phyloP scores from a whole-genome alignment of 2,888 invertebrate species.

The Andrena haemorrhoa region DNA sequence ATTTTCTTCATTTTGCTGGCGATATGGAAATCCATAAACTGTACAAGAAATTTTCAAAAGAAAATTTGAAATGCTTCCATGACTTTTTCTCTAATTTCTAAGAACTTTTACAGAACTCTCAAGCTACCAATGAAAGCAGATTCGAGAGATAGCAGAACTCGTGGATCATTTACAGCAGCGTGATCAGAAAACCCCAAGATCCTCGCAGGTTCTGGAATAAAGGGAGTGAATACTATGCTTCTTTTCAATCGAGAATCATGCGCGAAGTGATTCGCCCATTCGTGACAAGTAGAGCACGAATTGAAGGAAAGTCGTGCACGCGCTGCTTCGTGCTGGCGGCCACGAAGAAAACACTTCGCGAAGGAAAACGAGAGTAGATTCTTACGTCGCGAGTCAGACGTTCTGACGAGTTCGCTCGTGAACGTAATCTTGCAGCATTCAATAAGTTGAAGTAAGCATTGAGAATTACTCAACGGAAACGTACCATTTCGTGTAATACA shows the following conservation, averaged over 20 bases:
- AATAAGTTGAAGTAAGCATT: not conserved
- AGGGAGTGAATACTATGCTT: not conserved
- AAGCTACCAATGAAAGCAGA: too few species aligned
- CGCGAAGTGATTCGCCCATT: slow-evolving; percentile 7
- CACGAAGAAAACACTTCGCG: slow-evolving; percentile 7
- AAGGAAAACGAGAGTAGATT: slow-evolving; percentile 25
- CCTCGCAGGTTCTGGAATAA: too few species aligned
- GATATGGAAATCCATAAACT: too few species aligned
- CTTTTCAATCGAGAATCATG: slow-evolving; percentile 13
- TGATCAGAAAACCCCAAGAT: too few species aligned
- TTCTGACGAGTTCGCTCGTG: not conserved
- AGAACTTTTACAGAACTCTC: too few species aligned
- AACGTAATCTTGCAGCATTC: slow-evolving; percentile 2
- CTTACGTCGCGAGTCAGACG: not conserved
- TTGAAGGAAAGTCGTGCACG: slow-evolving; percentile 18
- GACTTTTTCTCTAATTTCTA: too few species aligned
- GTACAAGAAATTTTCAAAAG: too few species aligned
- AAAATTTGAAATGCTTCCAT: too few species aligned
- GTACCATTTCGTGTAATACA: not conserved
- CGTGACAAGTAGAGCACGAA: slow-evolving; percentile 36
- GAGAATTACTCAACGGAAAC: not conserved
- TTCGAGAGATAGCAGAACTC: too few species aligned
- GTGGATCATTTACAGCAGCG: too few species aligned
- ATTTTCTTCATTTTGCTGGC: too few species aligned
- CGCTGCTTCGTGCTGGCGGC: slow-evolving; percentile 2